These are phyloP conservation scores for Drosophila triauraria DNA, from an alignment of 1,140 invertebrate genomes.

Conservation along the genomic window DNA sequence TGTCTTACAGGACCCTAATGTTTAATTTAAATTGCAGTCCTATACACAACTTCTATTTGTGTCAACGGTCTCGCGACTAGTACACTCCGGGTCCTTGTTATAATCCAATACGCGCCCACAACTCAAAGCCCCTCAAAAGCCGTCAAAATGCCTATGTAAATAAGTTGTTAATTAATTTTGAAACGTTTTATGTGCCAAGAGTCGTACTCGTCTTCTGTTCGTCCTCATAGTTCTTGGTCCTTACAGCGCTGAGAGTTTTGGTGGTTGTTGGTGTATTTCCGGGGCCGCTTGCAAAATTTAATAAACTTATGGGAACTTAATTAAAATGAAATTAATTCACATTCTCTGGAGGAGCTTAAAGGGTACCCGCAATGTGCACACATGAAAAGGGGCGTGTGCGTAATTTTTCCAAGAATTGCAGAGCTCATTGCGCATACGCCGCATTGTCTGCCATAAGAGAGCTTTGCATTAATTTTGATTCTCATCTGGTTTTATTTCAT, in stretches of 20 bases:
- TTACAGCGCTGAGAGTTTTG: slow-evolving; percentile 13
- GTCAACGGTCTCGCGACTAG: slow-evolving; percentile 16
- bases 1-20: too few species aligned
- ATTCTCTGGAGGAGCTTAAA: slow-evolving; percentile 52
- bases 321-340: slow-evolving; percentile 76
- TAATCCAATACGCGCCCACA: slow-evolving; percentile 10
- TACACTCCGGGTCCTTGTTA: neutral
- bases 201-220: slow-evolving; percentile 26
- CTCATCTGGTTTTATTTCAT: slow-evolving; percentile 62
- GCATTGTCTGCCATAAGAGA: slow-evolving; percentile 56
- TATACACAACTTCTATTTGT: neutral
- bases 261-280: slow-evolving; percentile 32
- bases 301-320: slow-evolving; percentile 68
- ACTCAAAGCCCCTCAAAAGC: slow-evolving; percentile 6
- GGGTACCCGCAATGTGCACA: slow-evolving; percentile 14
- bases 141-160: slow-evolving; percentile 55
- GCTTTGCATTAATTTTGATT: slow-evolving; percentile 75
- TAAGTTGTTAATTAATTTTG: slow-evolving; percentile 78
- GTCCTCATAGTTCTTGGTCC: slow-evolving; percentile 14
- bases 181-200: slow-evolving; percentile 53
- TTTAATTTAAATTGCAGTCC: neutral
- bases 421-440: slow-evolving; percentile 67
- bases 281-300: slow-evolving; percentile 56
- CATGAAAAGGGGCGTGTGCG: slow-evolving; percentile 42
- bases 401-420: slow-evolving; percentile 45